These are phyloP conservation scores for Branchinecta lynchi DNA, from an alignment of 1,140 invertebrate genomes.

Conservation along the genomic window DNA sequence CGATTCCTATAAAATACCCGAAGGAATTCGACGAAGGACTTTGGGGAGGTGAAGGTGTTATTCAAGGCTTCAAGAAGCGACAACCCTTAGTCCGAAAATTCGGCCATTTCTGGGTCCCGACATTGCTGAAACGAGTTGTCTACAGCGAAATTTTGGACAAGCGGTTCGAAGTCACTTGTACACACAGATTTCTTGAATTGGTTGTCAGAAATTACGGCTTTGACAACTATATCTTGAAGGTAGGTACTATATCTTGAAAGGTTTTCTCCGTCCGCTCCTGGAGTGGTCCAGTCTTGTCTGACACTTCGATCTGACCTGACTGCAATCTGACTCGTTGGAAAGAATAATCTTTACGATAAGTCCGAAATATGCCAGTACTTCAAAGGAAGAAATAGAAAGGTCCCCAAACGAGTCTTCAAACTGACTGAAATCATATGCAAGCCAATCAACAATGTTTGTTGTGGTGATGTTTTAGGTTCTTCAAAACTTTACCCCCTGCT, in stretches of 20 bases:
- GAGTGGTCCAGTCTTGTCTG: not conserved
- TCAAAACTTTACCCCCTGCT: too few species aligned
- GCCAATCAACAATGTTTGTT: too few species aligned
- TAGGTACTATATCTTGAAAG: constrained; percentile 28
- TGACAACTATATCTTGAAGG: constrained; percentile 83
- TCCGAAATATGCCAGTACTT: too few species aligned
- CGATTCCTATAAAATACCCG: constrained; percentile 59
- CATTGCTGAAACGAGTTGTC: constrained; percentile 56
- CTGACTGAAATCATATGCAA: too few species aligned
- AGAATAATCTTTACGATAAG: not conserved
- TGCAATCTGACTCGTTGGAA: not conserved
- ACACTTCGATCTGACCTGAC: not conserved
- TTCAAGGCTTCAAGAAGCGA: constrained; percentile 70
- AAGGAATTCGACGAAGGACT: constrained; percentile 66
- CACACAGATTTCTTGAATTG: constrained; percentile 56
- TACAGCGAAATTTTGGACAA: constrained; percentile 86
- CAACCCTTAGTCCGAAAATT: constrained; percentile 40
- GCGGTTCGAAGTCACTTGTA: constrained; percentile 62
- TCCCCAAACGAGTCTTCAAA: too few species aligned
- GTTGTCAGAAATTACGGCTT: constrained; percentile 85
- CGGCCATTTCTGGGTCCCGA: constrained; percentile 74
- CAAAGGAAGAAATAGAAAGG: too few species aligned
- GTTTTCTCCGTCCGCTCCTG: constrained; percentile 10
- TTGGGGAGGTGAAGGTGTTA: constrained; percentile 90
- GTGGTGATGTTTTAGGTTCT: too few species aligned